Evolutionary conservation across 2,797 vertebrate genomes (phyloP), one percentile per base, ranked within the genome.

Genomic region (Protosalanx chinensis): DNA sequence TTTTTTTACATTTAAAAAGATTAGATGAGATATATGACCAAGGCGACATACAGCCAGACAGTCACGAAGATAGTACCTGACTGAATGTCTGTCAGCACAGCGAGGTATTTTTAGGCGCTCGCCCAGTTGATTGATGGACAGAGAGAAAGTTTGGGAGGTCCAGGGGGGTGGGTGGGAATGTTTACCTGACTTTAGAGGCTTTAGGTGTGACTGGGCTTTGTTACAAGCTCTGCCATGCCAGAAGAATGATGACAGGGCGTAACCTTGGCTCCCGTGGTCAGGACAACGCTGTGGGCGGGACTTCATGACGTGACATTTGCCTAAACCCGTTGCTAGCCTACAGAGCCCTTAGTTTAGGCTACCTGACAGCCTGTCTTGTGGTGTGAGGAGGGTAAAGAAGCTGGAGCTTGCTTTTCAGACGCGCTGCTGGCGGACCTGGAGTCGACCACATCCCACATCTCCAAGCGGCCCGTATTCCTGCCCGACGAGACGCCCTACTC

Each of bases 371-470:
- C 13, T 18, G 51, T 53, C 5, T 2, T 6, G 51, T 5, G 3
- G 51, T 53, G 18, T 3, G 58, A 29, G 27, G 35, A 23, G 18
- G 18, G 12, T 20, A 65, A 56, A 16, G 49, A 5, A 77, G n/a
- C 2, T 41, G 20, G 70, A 6, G 33, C n/a, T 60, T 53, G 41
- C 46, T n/a, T 74, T 81, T 69, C 87, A 98, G 97, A 99, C 33
- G 96, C 97, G 0, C 90, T 99, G 77, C 87, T 99, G 81, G 97
- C 97, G 1, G 97, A 98, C 89, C 90, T 99, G 88, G 97, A 98
- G 87, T 99, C 97, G 0, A 98, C 97, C 68, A 98, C 97, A 12
- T 98, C 96, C 0, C 95, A 98, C 77, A 98, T 99, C 87, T 95
- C 97, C 83, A 98, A 97, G 75, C 86, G 95, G 5, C 96, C 97